Evolutionary conservation across 2,113 vertebrate genomes (phyloP).

Genomic region (Psilopsiagon aurifrons): DNA sequence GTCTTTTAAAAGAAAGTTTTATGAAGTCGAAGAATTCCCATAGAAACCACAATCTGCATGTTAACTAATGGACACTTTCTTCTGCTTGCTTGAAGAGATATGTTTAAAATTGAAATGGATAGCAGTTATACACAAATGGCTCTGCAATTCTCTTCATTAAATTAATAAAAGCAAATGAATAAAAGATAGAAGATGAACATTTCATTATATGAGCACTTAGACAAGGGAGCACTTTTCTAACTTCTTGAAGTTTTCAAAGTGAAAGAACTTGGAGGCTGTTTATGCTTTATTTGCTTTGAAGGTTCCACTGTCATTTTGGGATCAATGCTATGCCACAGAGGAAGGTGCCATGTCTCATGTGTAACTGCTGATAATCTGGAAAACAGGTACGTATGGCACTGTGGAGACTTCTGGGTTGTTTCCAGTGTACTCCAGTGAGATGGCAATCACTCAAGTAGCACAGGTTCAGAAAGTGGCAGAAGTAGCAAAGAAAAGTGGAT

Average conservation of each 20-base stretch:
- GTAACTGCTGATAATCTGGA: neutral
- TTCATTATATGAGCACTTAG: neutral
- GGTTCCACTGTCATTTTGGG: neutral
- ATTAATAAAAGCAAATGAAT: neutral
- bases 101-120: neutral
- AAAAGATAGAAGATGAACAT: neutral
- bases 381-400: neutral
- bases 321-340: neutral
- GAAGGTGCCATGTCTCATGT: rapidly evolving
- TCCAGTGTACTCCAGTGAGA: rapidly evolving
- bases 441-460: neutral
- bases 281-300: neutral
- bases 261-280: neutral
- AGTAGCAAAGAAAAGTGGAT: neutral
- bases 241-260: neutral
- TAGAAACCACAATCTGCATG: neutral
- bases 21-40: neutral
- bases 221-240: neutral
- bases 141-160: neutral
- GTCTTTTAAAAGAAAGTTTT: neutral
- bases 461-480: neutral
- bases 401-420: neutral
- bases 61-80: neutral
- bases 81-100: neutral
- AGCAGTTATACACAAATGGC: neutral